Conservation (phyloP, 2,113 vertebrate genomes). For the Campylorhamphus procurvoides region DNA sequence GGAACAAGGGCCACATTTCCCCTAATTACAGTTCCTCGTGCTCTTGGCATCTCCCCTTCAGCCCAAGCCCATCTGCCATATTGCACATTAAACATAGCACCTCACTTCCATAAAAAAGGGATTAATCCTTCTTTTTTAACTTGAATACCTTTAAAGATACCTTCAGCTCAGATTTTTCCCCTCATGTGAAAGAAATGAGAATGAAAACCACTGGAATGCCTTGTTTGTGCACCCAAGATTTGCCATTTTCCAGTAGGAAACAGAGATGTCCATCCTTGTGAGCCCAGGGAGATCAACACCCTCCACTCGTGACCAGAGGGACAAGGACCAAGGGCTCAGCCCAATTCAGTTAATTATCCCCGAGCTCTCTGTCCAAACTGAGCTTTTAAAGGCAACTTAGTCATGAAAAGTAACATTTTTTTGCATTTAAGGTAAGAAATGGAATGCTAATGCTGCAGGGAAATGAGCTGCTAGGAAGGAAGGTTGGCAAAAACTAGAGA, state of each 20-base stretch:
- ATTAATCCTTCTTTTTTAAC: background rate
- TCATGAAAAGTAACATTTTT: background rate
- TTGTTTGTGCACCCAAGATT: background rate
- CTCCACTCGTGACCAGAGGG: background rate
- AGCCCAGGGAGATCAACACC: background rate
- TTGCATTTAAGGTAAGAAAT: background rate
- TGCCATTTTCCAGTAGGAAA: background rate
- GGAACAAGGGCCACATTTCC: background rate
- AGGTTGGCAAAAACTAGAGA: background rate
- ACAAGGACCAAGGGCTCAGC: background rate
- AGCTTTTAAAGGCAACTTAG: background rate
- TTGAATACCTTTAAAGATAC: background rate
- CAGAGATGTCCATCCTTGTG: background rate
- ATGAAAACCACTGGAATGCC: background rate
- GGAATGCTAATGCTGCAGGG: background rate
- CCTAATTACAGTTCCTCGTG: background rate
- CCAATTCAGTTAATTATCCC: background rate
- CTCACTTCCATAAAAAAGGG: background rate
- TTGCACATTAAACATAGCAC: background rate
- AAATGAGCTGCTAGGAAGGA: background rate
- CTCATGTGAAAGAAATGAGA: background rate
- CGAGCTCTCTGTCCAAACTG: background rate
- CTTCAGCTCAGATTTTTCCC: background rate
- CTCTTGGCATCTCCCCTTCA: background rate
- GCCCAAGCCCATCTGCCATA: background rate